Conservation (phyloP, 2,888 invertebrate species). For the Kuschelorhynchus macadamiae region DNA sequence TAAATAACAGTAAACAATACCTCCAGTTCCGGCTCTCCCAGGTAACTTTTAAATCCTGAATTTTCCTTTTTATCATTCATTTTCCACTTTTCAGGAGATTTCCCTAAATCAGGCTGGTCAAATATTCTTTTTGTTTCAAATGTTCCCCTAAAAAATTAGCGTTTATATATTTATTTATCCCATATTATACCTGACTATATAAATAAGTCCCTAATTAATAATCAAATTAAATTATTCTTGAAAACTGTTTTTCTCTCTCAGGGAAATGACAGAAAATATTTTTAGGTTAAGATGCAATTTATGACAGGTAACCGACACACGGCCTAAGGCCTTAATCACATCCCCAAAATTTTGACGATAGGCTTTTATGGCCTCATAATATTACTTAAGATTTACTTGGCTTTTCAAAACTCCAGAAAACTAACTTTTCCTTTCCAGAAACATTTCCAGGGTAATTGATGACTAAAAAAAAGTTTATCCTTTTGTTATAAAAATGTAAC, state of each 20-base stretch:
- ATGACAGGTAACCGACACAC: no score
- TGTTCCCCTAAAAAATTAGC: no score
- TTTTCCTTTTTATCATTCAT: conserved; percentile 64
- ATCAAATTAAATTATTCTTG: conserved; percentile 9
- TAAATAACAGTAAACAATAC: conserved; percentile 52
- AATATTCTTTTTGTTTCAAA: conserved; percentile 1
- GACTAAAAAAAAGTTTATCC: no score
- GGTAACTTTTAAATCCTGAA: conserved; percentile 66
- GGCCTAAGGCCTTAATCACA: no score
- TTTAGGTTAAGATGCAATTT: no score
- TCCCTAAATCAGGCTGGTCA: not conserved
- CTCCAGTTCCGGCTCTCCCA: conserved; percentile 65
- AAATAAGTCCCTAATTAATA: conserved; percentile 2
- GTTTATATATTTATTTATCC: conserved; percentile 31
- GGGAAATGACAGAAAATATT: conserved; percentile 14
- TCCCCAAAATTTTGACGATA: no score
- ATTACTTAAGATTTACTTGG: no score
- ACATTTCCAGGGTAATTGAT: no score
- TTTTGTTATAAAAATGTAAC: no score
- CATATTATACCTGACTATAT: conserved; percentile 27
- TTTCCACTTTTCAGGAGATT: conserved; percentile 23
- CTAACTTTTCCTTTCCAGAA: no score
- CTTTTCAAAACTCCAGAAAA: no score
- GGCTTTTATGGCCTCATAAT: no score
- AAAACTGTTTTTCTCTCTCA: conserved; percentile 14